phyloP scores from a whole-genome alignment of 2,797 vertebrate genomes.

The Catamblyrhynchus diadema region DNA sequence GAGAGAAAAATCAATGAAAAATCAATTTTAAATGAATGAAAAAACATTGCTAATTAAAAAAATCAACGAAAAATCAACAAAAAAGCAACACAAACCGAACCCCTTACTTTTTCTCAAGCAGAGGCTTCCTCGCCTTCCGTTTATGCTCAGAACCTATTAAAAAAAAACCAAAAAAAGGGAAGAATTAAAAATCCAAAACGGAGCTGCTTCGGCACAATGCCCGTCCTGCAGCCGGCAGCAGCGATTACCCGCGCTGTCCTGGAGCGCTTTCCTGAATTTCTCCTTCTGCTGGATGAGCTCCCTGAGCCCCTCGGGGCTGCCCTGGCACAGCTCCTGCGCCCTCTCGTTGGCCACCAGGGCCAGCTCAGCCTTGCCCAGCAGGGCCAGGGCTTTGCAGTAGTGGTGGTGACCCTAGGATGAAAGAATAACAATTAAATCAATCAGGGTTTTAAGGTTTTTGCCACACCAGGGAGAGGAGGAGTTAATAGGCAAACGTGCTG shows the following conservation, averaged over 20 bases:
- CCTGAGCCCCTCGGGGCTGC: slow-evolving; percentile 74
- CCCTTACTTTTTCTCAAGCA: slow-evolving; percentile 75
- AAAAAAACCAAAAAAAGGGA: not conserved
- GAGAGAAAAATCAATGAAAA: no score
- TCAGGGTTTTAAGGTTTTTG: not conserved
- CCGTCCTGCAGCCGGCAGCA: no score
- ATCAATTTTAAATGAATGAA: no score
- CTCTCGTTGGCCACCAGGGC: slow-evolving; percentile 82
- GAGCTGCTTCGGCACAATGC: no score
- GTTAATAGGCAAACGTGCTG: not conserved
- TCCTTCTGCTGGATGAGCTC: slow-evolving; percentile 81
- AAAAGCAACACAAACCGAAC: not conserved
- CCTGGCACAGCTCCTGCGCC: slow-evolving; percentile 78
- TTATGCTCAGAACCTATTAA: slow-evolving; percentile 61
- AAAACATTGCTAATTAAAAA: not conserved
- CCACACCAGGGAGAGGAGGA: not conserved
- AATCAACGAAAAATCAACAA: no score
- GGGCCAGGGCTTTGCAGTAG: slow-evolving; percentile 89
- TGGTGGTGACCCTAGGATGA: slow-evolving; percentile 88
- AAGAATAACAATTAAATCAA: not conserved
- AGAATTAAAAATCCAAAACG: not conserved
- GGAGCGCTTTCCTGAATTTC: slow-evolving; percentile 68
- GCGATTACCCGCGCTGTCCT: not conserved
- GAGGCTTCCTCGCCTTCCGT: slow-evolving; percentile 38
- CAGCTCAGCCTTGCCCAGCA: slow-evolving; percentile 73